Base-by-base conservation (phyloP, 37 sponge, comb jelly and placozoan species). In the Haliclona indistincta region DNA sequence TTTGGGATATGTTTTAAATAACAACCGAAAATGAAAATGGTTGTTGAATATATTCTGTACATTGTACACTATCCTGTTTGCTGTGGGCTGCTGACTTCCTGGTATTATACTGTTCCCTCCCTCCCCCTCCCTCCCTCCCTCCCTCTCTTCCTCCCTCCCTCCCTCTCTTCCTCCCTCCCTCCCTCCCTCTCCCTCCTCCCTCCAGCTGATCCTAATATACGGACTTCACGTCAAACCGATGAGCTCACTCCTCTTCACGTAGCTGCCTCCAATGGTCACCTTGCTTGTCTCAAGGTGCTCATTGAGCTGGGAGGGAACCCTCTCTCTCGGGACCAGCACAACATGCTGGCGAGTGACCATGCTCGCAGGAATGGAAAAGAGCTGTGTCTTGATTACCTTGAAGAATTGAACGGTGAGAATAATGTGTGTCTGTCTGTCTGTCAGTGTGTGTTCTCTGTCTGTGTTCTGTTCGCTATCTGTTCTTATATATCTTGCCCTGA, bases 201-300 rank as follows among this genome's bases (percentile, higher is more conserved):
- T 38, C 22, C 30, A 82, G 85, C 78, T 25, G 66, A 77, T 40
- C 78, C 78, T 43, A 84, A 84, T 34, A 61, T 76, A 20, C 56
- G 72, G 33, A 67, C 86, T 0, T 35, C 73, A 49, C 58, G 25
- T 22, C 13, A 36, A 13, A 53, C 74, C 8, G 51, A 56, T 32
- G 88, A 78, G 33, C 58, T 78, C 35, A 83, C 89, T 36, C 89
- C 89, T 4, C 73, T 88, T 3, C 89, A 88, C 52, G 36, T 88
- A 26, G 89, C 89, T 30, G 89, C 79, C 11, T 6, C 43, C 1
- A 44, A 43, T 6, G 84, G 89, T 0, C 73, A 88, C 62, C 33
- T 82, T 40, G 84, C 72, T 32, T 88, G 83, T 38, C 79, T 82
- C 6, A 70, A 82, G 68, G 71, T 71, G 19, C 75, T 88, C 22